Evolutionary conservation across 2,797 vertebrate species (phyloP).

Genomic region (Bradypodion ventrale): DNA sequence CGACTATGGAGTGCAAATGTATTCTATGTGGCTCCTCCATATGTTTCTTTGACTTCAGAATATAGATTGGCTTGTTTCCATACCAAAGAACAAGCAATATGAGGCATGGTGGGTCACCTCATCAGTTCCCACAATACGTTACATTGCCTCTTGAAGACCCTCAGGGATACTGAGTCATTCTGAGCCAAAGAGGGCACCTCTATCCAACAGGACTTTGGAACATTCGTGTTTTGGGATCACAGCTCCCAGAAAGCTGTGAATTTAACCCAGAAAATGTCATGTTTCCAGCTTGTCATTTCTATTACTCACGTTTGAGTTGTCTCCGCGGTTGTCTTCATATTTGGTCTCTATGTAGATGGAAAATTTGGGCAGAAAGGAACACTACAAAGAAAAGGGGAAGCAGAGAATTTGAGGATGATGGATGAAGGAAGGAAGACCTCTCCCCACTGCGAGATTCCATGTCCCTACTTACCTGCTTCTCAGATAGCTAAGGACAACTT

Average conservation of each 20-base stretch:
- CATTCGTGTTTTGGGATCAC: no score
- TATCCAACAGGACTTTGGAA: no score
- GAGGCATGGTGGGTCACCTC: background rate
- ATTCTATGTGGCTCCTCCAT: no score
- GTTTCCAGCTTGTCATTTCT: no score
- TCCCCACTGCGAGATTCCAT: background rate
- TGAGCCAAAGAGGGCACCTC: background rate
- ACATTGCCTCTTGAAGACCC: background rate
- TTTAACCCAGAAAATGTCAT: no score
- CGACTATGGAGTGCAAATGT: background rate
- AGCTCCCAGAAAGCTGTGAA: no score
- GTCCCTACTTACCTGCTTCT: background rate
- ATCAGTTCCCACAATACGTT: no score
- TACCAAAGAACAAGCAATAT: no score
- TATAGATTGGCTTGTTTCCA: background rate
- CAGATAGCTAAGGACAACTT: background rate
- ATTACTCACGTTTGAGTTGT: conserved; percentile 74
- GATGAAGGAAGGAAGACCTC: background rate
- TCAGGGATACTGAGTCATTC: background rate
- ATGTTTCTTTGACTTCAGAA: background rate
- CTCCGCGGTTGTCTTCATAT: conserved; percentile 78
- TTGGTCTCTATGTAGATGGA: conserved; percentile 81
- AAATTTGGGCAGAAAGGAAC: conserved; percentile 81
- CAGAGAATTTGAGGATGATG: fast-evolving
- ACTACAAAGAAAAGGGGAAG: conserved; percentile 54